Percentiles rank a stretch among this genome's conserved stretches.
Conservation (phyloP, 2,797 vertebrate genomes). For the Telmatherina bonti region DNA sequence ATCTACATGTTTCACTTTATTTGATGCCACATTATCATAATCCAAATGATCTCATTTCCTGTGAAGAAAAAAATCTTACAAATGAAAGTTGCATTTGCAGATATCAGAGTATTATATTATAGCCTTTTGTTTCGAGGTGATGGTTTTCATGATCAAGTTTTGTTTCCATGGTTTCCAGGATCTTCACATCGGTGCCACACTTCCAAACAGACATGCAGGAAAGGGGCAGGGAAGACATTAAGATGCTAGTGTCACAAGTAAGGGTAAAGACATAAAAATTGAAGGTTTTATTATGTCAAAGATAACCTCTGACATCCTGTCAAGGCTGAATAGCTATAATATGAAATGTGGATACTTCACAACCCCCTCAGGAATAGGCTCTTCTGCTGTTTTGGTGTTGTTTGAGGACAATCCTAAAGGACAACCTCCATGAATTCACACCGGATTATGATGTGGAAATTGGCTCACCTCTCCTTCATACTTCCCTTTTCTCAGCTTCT, state of each 20-base stretch:
- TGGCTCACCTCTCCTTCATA: slow-evolving; percentile 16
- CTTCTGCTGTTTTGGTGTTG: slow-evolving; percentile 19
- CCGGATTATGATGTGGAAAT: slow-evolving; percentile 63
- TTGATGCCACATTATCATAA: slow-evolving; percentile 21
- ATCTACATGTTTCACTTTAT: slow-evolving; percentile 21
- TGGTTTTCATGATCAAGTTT: slow-evolving; percentile 30
- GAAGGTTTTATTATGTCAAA: slow-evolving; percentile 17
- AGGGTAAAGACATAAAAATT: neutral
- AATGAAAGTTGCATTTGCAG: slow-evolving; percentile 27
- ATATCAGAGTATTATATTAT: slow-evolving; percentile 16
- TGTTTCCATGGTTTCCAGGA: slow-evolving; percentile 29
- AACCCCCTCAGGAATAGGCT: slow-evolving; percentile 44
- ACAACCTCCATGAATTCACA: slow-evolving; percentile 35
- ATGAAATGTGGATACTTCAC: slow-evolving; percentile 46
- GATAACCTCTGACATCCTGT: neutral
- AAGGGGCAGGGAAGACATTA: slow-evolving; percentile 1
- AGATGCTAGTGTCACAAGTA: neutral
- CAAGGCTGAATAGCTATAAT: slow-evolving; percentile 24
- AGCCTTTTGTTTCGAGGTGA: slow-evolving; percentile 19
- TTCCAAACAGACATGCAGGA: slow-evolving; percentile 5
- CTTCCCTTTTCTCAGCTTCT: slow-evolving; percentile 14
- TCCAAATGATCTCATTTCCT: slow-evolving; percentile 49
- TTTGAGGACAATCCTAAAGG: slow-evolving; percentile 58
- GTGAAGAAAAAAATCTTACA: slow-evolving; percentile 31
- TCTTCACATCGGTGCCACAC: neutral